These are phyloP conservation scores for Caenorhabditis sp. DNA, from an alignment of 2,888 invertebrate genomes.

Conservation along the genomic window DNA sequence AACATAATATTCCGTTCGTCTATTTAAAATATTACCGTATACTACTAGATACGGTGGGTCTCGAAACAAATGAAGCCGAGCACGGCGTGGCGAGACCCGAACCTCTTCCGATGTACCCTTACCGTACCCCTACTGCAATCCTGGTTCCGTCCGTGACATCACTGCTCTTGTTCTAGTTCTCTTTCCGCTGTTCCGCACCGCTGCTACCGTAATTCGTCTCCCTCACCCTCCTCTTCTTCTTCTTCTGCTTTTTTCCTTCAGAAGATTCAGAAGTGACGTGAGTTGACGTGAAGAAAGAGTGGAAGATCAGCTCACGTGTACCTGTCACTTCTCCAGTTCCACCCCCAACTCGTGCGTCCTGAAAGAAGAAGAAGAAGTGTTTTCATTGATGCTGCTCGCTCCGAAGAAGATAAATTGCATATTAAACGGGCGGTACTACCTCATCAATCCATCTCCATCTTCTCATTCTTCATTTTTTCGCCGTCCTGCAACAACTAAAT, in stretches of 20 bases:
- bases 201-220: conserved; percentile 26
- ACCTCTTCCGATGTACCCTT: too few species aligned
- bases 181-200: conserved; percentile 25
- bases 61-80: too few species aligned
- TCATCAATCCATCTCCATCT: background rate
- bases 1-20: too few species aligned
- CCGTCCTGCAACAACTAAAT: background rate
- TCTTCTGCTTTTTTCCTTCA: background rate
- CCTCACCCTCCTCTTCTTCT: background rate
- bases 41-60: too few species aligned
- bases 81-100: too few species aligned
- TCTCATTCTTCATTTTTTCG: background rate
- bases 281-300: conserved; percentile 31
- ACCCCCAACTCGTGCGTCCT: conserved; percentile 3
- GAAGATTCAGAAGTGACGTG: conserved; percentile 15
- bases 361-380: background rate
- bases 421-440: conserved; percentile 5
- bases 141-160: background rate
- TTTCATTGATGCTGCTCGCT: conserved; percentile 15
- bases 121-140: background rate
- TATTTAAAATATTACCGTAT: too few species aligned
- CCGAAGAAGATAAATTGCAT: conserved; percentile 28
- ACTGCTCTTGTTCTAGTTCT: background rate
- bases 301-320: conserved; percentile 49
- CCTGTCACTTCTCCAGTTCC: conserved; percentile 28